Conservation (phyloP, 2,797 vertebrate species). For the Heteromormyrus szaboi region DNA sequence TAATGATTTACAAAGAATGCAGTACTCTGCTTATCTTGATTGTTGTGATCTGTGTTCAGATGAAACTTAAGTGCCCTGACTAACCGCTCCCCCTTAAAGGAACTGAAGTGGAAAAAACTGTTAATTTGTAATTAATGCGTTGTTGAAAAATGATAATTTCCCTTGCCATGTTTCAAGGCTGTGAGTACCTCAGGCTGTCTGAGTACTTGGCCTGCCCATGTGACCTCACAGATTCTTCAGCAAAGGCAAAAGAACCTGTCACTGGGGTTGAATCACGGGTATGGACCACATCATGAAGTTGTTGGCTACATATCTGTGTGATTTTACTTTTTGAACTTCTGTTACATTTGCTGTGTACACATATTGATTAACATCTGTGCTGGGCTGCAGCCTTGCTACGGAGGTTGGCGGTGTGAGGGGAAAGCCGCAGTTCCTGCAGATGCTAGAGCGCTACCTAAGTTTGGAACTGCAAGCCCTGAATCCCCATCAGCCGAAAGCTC, state of each 20-base stretch:
- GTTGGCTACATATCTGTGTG: constrained; percentile 18
- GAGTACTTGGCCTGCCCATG: constrained; percentile 56
- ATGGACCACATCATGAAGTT: not conserved
- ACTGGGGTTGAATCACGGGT: constrained; percentile 36
- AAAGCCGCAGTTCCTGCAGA: constrained; percentile 63
- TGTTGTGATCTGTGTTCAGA: not conserved
- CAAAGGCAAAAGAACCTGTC: constrained; percentile 45
- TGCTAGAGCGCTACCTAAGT: constrained; percentile 60
- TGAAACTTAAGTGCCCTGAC: not conserved
- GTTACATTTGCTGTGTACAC: not conserved
- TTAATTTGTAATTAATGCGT: not conserved
- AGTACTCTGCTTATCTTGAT: not conserved
- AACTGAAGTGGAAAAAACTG: not conserved
- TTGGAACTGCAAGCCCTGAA: constrained; percentile 62
- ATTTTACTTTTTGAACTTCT: not conserved
- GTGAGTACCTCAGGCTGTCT: constrained; percentile 29
- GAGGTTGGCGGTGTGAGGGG: constrained; percentile 38
- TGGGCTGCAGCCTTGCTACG: constrained; percentile 37
- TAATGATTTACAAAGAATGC: not conserved
- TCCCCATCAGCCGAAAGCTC: constrained; percentile 46
- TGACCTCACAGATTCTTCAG: constrained; percentile 44
- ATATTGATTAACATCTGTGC: not conserved
- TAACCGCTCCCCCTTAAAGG: not conserved
- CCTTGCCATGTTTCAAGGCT: not conserved
- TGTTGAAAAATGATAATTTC: not conserved